A percentile compares a stretch with the other conserved stretches of the same genome.
These are phyloP conservation scores for Alectoris magna DNA, from an alignment of 2,797 vertebrate genomes.

Conservation along the genomic window DNA sequence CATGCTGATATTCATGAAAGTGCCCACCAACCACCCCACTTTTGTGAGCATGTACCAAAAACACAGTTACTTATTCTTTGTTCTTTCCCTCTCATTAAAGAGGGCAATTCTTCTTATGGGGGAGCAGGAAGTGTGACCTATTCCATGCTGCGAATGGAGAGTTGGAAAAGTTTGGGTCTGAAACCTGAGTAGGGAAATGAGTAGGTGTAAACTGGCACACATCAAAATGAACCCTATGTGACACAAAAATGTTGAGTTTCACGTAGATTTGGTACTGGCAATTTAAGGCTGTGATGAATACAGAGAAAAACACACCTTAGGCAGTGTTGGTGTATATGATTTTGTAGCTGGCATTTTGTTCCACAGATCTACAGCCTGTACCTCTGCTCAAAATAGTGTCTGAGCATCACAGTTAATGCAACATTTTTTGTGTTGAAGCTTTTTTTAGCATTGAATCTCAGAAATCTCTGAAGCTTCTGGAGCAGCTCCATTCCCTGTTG, in stretches of 20 bases:
- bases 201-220: not conserved
- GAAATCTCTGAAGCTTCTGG: not conserved
- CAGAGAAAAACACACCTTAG: not conserved
- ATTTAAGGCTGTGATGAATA: not conserved
- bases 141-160: conserved; percentile 19
- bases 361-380: not conserved
- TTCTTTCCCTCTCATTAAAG: conserved; percentile 17
- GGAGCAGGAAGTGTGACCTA: conserved; percentile 36
- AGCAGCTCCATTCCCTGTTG: fast-evolving
- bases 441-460: not conserved
- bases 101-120: conserved; percentile 4
- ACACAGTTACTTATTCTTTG: not conserved
- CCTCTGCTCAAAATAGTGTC: fast-evolving
- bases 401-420: not conserved
- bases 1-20: not conserved
- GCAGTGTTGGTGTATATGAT: not conserved
- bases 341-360: not conserved
- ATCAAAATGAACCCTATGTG: conserved; percentile 41
- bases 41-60: not conserved
- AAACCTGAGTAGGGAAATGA: conserved; percentile 47
- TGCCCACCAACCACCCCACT: not conserved
- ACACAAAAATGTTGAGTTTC: conserved; percentile 11
- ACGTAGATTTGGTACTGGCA: not conserved
- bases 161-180: conserved; percentile 20
- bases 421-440: not conserved